Percentiles rank a stretch among this genome's conserved stretches.
Evolutionary conservation across 1,140 invertebrate genomes (phyloP).

Genomic region (Pararge aegeria): DNA sequence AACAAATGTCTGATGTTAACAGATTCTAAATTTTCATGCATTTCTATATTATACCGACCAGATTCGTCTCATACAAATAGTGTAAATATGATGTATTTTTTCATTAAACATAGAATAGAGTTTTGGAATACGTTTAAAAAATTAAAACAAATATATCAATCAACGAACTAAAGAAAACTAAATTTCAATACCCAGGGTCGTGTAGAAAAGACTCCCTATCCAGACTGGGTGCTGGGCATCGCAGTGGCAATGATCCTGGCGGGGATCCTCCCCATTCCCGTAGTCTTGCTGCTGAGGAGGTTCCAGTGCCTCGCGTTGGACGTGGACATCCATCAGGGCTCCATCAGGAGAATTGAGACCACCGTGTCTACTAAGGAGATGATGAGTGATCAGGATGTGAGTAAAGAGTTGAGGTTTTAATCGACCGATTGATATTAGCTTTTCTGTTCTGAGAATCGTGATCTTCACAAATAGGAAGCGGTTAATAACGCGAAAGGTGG

Average conservation of each 20-base stretch:
- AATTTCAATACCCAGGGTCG: conserved; percentile 81
- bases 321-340: conserved; percentile 92
- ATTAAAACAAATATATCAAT: too few species aligned
- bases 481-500: too few species aligned
- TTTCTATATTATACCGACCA: too few species aligned
- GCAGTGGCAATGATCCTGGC: conserved; percentile 88
- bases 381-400: conserved; percentile 93
- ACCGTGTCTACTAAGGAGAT: conserved; percentile 95
- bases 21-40: too few species aligned
- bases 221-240: conserved; percentile 91
- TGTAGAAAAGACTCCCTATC: conserved; percentile 86
- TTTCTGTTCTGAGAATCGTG: too few species aligned
- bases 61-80: too few species aligned
- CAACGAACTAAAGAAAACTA: too few species aligned
- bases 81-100: too few species aligned
- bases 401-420: conserved; percentile 55
- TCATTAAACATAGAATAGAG: too few species aligned
- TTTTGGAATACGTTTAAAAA: too few species aligned
- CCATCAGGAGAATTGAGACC: conserved; percentile 92
- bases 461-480: too few species aligned
- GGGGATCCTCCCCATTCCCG: conserved; percentile 91
- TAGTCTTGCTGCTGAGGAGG: conserved; percentile 89
- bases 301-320: conserved; percentile 92
- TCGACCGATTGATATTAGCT: not conserved
- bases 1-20: too few species aligned